Percentiles rank a stretch among this genome's conserved stretches.
Conservation (phyloP, 2,797 vertebrate genomes). For the Fundulus diaphanus region DNA sequence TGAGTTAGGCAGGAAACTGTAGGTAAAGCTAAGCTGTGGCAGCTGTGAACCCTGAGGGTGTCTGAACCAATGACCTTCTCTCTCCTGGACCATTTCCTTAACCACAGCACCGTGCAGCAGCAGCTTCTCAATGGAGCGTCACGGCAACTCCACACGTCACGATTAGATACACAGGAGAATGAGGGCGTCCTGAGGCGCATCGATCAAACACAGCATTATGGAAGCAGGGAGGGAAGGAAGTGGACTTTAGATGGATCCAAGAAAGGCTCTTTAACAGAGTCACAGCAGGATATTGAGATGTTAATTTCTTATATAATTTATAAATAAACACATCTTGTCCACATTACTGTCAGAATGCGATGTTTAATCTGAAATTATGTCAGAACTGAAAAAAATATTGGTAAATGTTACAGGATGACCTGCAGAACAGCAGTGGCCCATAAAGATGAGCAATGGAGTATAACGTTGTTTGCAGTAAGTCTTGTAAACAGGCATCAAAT, state of each 20-base stretch:
- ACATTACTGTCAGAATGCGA: slow-evolving; percentile 9
- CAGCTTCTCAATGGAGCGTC: slow-evolving; percentile 73
- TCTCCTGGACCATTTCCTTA: slow-evolving; percentile 75
- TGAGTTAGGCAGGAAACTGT: slow-evolving; percentile 33
- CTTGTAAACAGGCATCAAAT: slow-evolving; percentile 42
- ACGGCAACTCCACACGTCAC: slow-evolving; percentile 64
- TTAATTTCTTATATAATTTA: no score
- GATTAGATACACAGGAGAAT: slow-evolving; percentile 68
- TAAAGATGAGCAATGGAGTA: slow-evolving; percentile 19
- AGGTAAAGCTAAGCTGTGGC: slow-evolving; percentile 35
- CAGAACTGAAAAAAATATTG: slow-evolving; percentile 14
- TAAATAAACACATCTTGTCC: neutral
- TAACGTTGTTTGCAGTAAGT: slow-evolving; percentile 39
- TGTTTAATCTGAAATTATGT: slow-evolving; percentile 24
- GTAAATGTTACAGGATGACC: slow-evolving; percentile 25
- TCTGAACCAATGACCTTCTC: slow-evolving; percentile 74
- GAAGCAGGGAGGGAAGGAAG: slow-evolving; percentile 49
- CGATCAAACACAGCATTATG: slow-evolving; percentile 69
- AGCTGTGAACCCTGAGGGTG: slow-evolving; percentile 53
- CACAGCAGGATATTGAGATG: neutral
- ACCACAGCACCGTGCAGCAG: slow-evolving; percentile 68
- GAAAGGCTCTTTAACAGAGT: neutral
- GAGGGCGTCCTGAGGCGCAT: slow-evolving; percentile 70
- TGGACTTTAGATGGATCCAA: neutral
- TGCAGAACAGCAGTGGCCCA: slow-evolving; percentile 33